Conservation (phyloP, 1,140 invertebrate species). For the Nephila pilipes region DNA sequence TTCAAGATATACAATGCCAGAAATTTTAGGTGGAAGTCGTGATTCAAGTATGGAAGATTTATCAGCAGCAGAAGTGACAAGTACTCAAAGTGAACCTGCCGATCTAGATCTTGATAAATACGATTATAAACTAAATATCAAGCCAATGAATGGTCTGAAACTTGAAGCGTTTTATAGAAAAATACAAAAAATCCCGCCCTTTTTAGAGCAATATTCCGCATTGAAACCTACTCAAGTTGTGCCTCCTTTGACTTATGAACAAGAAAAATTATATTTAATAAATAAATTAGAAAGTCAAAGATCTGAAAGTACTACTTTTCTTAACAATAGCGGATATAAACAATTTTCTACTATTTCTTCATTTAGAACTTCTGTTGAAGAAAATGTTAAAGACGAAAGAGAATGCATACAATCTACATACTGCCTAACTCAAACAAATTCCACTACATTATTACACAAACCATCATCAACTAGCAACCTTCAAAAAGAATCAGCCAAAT, state of each 20-base stretch:
- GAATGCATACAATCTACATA: neutral
- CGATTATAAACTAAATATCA: conserved; percentile 75
- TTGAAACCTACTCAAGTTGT: conserved; percentile 75
- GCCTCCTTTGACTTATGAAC: conserved; percentile 67
- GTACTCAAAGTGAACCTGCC: conserved; percentile 76
- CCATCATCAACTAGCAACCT: conserved; percentile 49
- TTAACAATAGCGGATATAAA: conserved; percentile 37
- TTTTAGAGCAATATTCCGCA: conserved; percentile 72
- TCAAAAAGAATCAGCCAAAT: conserved; percentile 58
- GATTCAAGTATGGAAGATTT: conserved; percentile 74
- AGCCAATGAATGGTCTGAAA: conserved; percentile 77
- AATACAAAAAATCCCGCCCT: conserved; percentile 74
- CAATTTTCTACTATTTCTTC: conserved; percentile 9
- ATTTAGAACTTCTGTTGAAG: conserved; percentile 19
- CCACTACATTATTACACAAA: conserved; percentile 42
- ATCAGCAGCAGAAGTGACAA: conserved; percentile 71
- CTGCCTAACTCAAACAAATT: conserved; percentile 31
- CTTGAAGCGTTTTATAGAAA: conserved; percentile 77
- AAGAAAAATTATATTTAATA: conserved; percentile 68
- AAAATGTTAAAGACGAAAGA: neutral
- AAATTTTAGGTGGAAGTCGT: conserved; percentile 60
- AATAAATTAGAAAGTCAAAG: conserved; percentile 58
- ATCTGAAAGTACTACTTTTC: conserved; percentile 42
- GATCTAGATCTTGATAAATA: conserved; percentile 75
- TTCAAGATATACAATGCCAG: conserved; percentile 57